These are phyloP conservation scores for Bombylius major DNA, from an alignment of 2,888 invertebrate species.

Conservation along the genomic window DNA sequence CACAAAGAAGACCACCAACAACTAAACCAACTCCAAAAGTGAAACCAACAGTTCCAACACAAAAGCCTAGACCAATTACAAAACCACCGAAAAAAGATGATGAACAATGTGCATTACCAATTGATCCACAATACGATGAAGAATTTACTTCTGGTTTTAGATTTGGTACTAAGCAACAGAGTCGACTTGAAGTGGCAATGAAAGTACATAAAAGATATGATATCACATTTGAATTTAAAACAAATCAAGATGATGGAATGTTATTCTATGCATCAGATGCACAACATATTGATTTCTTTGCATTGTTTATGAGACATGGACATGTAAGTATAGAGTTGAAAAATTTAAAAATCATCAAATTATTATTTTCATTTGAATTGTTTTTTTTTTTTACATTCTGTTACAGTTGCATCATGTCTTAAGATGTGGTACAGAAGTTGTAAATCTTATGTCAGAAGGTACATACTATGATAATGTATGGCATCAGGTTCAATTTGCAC, in stretches of 20 bases:
- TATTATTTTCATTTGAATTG: background rate
- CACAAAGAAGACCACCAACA: conserved; percentile 25
- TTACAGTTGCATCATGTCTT: conserved; percentile 53
- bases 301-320: conserved; percentile 62
- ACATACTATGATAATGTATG: conserved; percentile 62
- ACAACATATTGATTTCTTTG: conserved; percentile 54
- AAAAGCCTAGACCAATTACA: conserved; percentile 9
- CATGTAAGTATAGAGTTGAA: conserved; percentile 39
- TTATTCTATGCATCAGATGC: conserved; percentile 67
- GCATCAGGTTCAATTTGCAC: conserved; percentile 61
- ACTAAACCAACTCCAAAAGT: conserved; percentile 13
- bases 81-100: conserved; percentile 18
- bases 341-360: conserved; percentile 10
- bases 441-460: conserved; percentile 42
- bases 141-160: conserved; percentile 31
- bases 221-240: conserved; percentile 64
- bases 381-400: background rate
- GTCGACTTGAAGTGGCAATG: conserved; percentile 55
- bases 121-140: conserved; percentile 31
- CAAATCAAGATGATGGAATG: conserved; percentile 58
- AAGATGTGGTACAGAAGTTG: conserved; percentile 47
- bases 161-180: conserved; percentile 45
- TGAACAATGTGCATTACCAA: conserved; percentile 28
- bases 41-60: no score
- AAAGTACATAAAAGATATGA: conserved; percentile 56